These are phyloP conservation scores for Trypoxylon attenuatum DNA, from an alignment of 2,888 invertebrate genomes.

Conservation along the genomic window DNA sequence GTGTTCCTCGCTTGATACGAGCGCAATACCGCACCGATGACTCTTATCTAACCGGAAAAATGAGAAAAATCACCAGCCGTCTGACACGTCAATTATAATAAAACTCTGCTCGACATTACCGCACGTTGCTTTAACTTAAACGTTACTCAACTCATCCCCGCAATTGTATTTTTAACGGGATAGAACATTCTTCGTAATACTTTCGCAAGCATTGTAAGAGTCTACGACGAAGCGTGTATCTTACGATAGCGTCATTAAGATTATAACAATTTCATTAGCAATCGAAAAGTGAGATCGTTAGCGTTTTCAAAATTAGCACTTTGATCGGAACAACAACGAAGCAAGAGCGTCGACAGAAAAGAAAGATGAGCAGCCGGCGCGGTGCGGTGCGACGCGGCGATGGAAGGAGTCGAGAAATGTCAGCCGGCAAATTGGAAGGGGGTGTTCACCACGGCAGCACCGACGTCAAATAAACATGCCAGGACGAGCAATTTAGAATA, in stretches of 20 bases:
- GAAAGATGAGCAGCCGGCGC: background rate
- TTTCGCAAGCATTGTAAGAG: no score
- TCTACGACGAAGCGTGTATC: no score
- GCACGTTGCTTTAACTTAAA: no score
- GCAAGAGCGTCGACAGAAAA: background rate
- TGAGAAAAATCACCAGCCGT: no score
- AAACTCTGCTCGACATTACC: no score
- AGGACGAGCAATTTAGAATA: slow-evolving; percentile 71
- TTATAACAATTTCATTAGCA: no score
- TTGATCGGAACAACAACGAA: slow-evolving; percentile 2
- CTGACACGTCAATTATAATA: no score
- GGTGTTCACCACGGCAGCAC: slow-evolving; percentile 65
- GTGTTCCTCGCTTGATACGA: slow-evolving; percentile 11
- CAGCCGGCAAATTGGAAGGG: slow-evolving; percentile 66
- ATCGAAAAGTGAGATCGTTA: slow-evolving; percentile 34
- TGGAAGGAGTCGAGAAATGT: slow-evolving; percentile 59
- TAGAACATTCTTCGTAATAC: no score
- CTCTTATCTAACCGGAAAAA: no score
- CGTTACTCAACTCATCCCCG: no score
- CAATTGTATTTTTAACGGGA: no score
- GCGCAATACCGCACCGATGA: slow-evolving; percentile 15
- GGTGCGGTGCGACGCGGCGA: slow-evolving; percentile 27
- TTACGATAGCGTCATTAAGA: no score
- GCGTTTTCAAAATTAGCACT: slow-evolving; percentile 22
- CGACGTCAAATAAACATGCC: slow-evolving; percentile 73